Evolutionary conservation across 2,888 invertebrate species (phyloP).

Genomic region (Tetramorium bicarinatum): DNA sequence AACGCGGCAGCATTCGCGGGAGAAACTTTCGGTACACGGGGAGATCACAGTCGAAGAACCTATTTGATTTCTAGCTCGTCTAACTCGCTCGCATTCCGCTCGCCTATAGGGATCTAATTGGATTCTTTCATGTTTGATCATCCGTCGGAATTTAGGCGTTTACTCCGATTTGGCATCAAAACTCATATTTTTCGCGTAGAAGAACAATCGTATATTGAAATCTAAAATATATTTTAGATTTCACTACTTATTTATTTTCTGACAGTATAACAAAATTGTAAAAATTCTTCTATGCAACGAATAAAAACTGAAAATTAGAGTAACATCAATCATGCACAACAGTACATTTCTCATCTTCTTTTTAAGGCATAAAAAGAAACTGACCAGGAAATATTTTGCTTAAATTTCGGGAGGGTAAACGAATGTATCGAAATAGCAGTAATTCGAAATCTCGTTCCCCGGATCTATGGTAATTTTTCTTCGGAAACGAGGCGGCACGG

Average conservation of each 20-base stretch:
- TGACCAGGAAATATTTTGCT: background rate
- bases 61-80: slow-evolving; percentile 44
- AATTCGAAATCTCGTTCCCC: background rate
- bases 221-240: background rate
- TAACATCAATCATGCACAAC: background rate
- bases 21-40: slow-evolving; percentile 14
- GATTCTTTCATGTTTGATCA: slow-evolving; percentile 12
- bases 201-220: too few relatives aligned
- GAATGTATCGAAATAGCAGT: too few relatives aligned
- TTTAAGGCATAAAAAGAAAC: background rate
- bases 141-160: slow-evolving; percentile 20
- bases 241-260: background rate
- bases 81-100: slow-evolving; percentile 38
- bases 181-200: background rate
- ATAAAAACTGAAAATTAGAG: background rate
- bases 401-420: background rate
- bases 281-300: background rate
- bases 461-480: background rate
- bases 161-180: background rate
- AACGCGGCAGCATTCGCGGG: slow-evolving; percentile 3
- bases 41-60: slow-evolving; percentile 40
- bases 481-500: background rate
- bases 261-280: background rate
- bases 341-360: background rate
- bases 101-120: slow-evolving; percentile 29